phyloP scores from a whole-genome alignment of 2,888 invertebrate genomes.

The Lithosia quadra region DNA sequence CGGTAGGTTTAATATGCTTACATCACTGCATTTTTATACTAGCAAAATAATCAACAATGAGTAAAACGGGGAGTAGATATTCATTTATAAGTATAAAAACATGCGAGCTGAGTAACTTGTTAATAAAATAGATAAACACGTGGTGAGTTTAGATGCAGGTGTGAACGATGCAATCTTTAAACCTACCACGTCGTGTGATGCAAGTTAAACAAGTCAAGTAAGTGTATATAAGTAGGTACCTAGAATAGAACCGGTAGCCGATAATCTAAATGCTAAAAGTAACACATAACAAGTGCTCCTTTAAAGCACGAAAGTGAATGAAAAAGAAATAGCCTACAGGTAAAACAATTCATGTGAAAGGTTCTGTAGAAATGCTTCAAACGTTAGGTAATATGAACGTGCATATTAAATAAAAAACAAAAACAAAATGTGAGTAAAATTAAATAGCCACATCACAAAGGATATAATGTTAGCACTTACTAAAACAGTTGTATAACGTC shows the following conservation, averaged over 20 bases:
- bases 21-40: background rate
- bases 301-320: background rate
- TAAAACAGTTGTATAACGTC: constrained; percentile 32
- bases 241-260: constrained; percentile 44
- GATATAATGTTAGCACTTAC: background rate
- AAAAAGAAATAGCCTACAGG: background rate
- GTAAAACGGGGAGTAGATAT: constrained; percentile 41
- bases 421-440: background rate
- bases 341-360: background rate
- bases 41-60: constrained; percentile 8
- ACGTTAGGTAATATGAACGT: constrained; percentile 2
- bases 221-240: constrained; percentile 2
- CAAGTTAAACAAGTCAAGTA: constrained; percentile 36
- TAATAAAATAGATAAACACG: constrained; percentile 53
- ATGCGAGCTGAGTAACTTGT: constrained; percentile 35
- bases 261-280: constrained; percentile 37
- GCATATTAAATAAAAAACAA: constrained; percentile 3
- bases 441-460: background rate
- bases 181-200: constrained; percentile 37
- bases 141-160: constrained; percentile 44
- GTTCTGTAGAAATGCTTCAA: background rate
- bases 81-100: constrained; percentile 35
- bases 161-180: constrained; percentile 35
- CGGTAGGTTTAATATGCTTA: background rate
- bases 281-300: constrained; percentile 24